A percentile compares a stretch with the other conserved stretches of the same genome.
phyloP scores from a whole-genome alignment of 1,140 invertebrate genomes.

The Heliconius melpomene region DNA sequence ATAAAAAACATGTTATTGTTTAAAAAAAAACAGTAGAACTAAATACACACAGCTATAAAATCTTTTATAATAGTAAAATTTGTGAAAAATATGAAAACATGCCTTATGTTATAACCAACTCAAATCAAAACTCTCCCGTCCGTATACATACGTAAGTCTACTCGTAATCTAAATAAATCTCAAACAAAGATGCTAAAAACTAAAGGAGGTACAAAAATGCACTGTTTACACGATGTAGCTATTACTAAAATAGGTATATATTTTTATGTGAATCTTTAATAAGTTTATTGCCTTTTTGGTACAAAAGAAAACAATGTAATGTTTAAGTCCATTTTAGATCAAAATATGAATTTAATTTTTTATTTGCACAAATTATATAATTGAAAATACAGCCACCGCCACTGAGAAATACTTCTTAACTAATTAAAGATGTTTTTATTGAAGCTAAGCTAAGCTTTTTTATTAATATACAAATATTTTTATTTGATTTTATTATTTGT shows the following conservation, averaged over 20 bases:
- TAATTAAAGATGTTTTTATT: too few relatives aligned
- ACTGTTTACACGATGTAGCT: conserved; percentile 4
- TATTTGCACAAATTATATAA: too few relatives aligned
- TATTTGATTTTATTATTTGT: too few relatives aligned
- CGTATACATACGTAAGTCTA: conserved; percentile 51
- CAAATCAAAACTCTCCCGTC: conserved; percentile 53
- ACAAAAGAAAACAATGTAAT: not conserved
- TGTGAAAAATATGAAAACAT: conserved; percentile 24
- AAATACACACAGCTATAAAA: conserved; percentile 13
- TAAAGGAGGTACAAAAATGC: conserved; percentile 44
- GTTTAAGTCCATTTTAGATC: too few relatives aligned
- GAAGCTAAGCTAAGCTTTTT: too few relatives aligned
- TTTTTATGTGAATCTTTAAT: too few relatives aligned
- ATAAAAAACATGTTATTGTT: conserved; percentile 34
- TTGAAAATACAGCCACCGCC: too few relatives aligned
- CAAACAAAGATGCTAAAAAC: conserved; percentile 48
- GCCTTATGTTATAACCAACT: conserved; percentile 30
- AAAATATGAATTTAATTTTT: too few relatives aligned
- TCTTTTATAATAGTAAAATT: not conserved
- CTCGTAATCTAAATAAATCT: conserved; percentile 62
- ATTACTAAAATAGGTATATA: too few relatives aligned
- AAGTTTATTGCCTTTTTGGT: too few relatives aligned
- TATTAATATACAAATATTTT: too few relatives aligned
- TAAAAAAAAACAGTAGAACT: conserved; percentile 36
- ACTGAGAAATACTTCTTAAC: too few relatives aligned